phyloP scores from a whole-genome alignment of 2,113 vertebrate genomes.

The Eretmochelys imbricata region DNA sequence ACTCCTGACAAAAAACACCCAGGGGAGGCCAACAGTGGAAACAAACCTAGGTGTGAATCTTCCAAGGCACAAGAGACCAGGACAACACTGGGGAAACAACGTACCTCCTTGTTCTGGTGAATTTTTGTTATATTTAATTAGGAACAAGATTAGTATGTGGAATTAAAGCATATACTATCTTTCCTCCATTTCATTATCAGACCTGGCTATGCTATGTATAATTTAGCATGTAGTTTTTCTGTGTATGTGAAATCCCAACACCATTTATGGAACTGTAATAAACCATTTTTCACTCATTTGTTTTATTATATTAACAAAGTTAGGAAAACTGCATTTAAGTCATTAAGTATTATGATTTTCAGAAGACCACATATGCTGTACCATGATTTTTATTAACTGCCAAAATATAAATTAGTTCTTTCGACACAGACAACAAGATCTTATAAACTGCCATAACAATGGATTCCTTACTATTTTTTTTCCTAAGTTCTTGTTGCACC shows the following conservation, averaged over 20 bases:
- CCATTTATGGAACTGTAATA: not conserved
- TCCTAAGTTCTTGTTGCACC: no score
- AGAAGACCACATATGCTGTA: not conserved
- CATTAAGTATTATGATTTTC: not conserved
- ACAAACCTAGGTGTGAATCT: not conserved
- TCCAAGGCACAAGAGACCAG: not conserved
- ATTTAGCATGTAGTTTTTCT: not conserved
- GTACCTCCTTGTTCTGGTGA: fast-evolving
- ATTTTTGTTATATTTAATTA: not conserved
- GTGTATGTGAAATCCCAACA: not conserved
- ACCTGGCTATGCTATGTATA: not conserved
- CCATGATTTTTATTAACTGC: not conserved
- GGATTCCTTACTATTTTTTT: not conserved
- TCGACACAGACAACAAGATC: not conserved
- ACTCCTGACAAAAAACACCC: not conserved
- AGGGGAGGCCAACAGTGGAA: not conserved
- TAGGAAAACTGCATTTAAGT: not conserved
- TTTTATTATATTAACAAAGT: not conserved
- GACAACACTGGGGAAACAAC: not conserved
- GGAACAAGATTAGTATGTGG: not conserved
- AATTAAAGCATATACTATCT: not conserved
- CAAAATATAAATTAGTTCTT: constrained; percentile 6
- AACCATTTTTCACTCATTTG: no score
- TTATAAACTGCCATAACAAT: constrained; percentile 14
- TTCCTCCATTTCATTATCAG: not conserved